Evolutionary conservation across 2,888 invertebrate species (phyloP).

Genomic region (Molanna angustata): DNA sequence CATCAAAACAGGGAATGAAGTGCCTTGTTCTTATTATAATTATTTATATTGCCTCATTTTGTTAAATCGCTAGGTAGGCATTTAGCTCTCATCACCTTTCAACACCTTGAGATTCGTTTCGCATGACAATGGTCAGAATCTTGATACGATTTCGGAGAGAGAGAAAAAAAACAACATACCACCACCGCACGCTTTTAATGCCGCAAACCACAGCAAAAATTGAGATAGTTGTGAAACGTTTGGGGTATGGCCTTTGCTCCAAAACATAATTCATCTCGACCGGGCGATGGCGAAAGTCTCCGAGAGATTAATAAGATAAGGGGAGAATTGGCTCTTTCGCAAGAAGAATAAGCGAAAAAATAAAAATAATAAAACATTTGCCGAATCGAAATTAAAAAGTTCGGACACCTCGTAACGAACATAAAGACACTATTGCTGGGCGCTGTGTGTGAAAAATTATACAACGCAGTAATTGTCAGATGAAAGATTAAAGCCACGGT

Average conservation of each 20-base stretch:
- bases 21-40: too few relatives aligned
- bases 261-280: conserved; percentile 30
- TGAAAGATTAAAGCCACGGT: conserved; percentile 9
- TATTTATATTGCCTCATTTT: too few relatives aligned
- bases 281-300: conserved; percentile 29
- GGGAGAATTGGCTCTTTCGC: conserved; percentile 18
- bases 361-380: conserved; percentile 16
- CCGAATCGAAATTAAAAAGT: conserved; percentile 19
- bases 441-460: conserved; percentile 18
- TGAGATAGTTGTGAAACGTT: conserved; percentile 11
- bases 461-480: conserved; percentile 17
- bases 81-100: too few relatives aligned
- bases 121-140: too few relatives aligned
- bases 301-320: conserved; percentile 29
- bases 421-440: conserved; percentile 11
- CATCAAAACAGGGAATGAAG: too few relatives aligned
- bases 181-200: too few relatives aligned
- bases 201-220: too few relatives aligned
- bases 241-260: conserved; percentile 28
- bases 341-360: too few relatives aligned
- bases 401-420: conserved; percentile 1
- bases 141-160: too few relatives aligned
- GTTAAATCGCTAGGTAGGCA: too few relatives aligned
- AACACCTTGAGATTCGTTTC: too few relatives aligned
- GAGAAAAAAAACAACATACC: too few relatives aligned